These are phyloP conservation scores for Orycteropus afer DNA, from an alignment of 2,113 vertebrate species.

Conservation along the genomic window DNA sequence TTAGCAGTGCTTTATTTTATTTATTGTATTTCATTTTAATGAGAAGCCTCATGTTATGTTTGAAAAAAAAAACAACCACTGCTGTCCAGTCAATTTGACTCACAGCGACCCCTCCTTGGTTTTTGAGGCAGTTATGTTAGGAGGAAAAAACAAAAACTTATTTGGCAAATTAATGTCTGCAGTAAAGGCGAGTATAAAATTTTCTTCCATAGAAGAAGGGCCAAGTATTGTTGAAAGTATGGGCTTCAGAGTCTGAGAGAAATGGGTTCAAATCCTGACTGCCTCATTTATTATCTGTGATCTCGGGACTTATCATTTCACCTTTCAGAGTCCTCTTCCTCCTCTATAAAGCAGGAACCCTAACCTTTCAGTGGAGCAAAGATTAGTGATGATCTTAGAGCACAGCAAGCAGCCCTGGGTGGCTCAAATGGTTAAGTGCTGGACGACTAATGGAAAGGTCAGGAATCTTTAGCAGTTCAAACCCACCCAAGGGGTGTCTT, in stretches of 20 bases:
- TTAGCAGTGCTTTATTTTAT: neutral
- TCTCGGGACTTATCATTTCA: neutral
- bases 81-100: too few species aligned
- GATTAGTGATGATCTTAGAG: neutral
- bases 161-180: neutral
- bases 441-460: too few species aligned
- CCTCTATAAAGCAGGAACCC: neutral
- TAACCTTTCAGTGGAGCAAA: too few species aligned
- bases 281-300: neutral
- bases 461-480: too few species aligned
- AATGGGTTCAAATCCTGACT: neutral
- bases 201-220: neutral
- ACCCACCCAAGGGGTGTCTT: too few species aligned
- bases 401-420: neutral
- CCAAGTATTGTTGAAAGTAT: neutral
- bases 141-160: too few species aligned
- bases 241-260: neutral
- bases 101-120: too few species aligned
- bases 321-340: neutral
- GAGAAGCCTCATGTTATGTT: neutral
- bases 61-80: too few species aligned
- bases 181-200: neutral
- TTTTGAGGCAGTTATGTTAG: too few species aligned
- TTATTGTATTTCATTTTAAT: neutral
- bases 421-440: neutral